Percentiles rank a stretch among this genome's conserved stretches.
These are phyloP conservation scores for Ophioninae sp. DNA, from an alignment of 2,888 invertebrate genomes.

Conservation along the genomic window DNA sequence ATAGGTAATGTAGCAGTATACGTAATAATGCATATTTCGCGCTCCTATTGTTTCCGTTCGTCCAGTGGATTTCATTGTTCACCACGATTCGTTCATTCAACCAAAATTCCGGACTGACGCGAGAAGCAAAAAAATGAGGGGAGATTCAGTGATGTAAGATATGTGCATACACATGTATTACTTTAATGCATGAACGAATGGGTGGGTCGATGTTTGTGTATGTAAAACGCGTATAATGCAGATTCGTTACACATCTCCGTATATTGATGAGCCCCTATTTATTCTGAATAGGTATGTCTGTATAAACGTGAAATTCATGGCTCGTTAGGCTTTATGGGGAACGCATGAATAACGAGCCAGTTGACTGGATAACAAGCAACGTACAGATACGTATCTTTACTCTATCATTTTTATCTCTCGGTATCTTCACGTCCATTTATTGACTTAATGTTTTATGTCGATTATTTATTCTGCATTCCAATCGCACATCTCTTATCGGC, in stretches of 20 bases:
- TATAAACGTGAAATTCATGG: conserved; percentile 38
- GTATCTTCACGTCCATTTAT: conserved; percentile 13
- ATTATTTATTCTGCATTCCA: conserved; percentile 7
- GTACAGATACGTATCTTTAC: conserved; percentile 25
- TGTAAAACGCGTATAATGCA: conserved; percentile 13
- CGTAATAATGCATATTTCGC: conserved; percentile 19
- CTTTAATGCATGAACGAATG: not conserved
- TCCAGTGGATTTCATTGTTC: conserved; percentile 57
- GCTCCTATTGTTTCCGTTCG: conserved; percentile 22
- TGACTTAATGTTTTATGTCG: not conserved
- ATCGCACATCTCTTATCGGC: conserved; percentile 29
- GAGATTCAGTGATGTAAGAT: conserved; percentile 48
- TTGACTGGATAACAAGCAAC: conserved; percentile 56
- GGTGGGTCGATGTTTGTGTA: not conserved
- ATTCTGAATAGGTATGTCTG: conserved; percentile 45
- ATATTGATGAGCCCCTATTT: conserved; percentile 53
- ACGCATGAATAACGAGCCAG: conserved; percentile 58
- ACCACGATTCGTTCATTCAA: conserved; percentile 58
- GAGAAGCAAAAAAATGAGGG: not conserved
- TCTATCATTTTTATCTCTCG: conserved; percentile 39
- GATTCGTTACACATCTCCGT: conserved; percentile 21
- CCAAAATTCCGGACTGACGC: conserved; percentile 51
- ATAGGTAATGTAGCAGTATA: not conserved
- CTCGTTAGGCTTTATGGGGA: conserved; percentile 64
- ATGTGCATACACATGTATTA: conserved; percentile 26